Conservation (phyloP, 2,113 vertebrate genomes). For the Coreoperca whiteheadi region DNA sequence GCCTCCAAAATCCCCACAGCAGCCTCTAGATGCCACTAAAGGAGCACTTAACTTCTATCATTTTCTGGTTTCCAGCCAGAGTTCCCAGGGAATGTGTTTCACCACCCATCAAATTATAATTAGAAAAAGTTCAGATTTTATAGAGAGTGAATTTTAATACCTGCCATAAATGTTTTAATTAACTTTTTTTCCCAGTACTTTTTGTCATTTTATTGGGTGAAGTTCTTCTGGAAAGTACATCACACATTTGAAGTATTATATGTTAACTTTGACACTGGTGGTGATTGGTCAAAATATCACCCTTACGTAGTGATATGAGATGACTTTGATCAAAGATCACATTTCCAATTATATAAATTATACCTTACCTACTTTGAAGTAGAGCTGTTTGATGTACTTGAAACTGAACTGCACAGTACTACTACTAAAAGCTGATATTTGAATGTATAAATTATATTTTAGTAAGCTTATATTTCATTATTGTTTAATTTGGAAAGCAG, state of each 20-base stretch:
- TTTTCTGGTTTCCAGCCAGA: slow-evolving; percentile 26
- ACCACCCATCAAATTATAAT: slow-evolving; percentile 8
- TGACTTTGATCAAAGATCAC: background rate
- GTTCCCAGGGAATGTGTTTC: background rate
- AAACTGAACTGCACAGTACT: background rate
- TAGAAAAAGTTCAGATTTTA: slow-evolving; percentile 1
- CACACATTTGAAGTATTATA: background rate
- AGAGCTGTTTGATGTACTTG: background rate
- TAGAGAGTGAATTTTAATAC: slow-evolving; percentile 6
- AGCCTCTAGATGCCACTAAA: slow-evolving; percentile 77
- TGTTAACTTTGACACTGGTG: background rate
- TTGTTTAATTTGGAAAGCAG: background rate
- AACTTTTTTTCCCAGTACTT: background rate
- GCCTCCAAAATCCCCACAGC: slow-evolving; percentile 25
- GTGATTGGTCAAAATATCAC: background rate
- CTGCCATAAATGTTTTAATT: slow-evolving; percentile 16
- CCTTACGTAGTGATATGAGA: background rate
- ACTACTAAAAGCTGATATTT: background rate
- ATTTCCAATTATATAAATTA: background rate
- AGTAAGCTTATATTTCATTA: background rate
- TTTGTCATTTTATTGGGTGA: background rate
- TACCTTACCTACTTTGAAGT: background rate
- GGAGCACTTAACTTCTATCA: slow-evolving; percentile 28
- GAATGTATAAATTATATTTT: background rate
- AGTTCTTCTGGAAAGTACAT: background rate